Percentiles rank a stretch among this genome's conserved stretches.
Evolutionary conservation across 1,140 invertebrate genomes (phyloP).

Genomic region (Catajapyx aquilonaris): DNA sequence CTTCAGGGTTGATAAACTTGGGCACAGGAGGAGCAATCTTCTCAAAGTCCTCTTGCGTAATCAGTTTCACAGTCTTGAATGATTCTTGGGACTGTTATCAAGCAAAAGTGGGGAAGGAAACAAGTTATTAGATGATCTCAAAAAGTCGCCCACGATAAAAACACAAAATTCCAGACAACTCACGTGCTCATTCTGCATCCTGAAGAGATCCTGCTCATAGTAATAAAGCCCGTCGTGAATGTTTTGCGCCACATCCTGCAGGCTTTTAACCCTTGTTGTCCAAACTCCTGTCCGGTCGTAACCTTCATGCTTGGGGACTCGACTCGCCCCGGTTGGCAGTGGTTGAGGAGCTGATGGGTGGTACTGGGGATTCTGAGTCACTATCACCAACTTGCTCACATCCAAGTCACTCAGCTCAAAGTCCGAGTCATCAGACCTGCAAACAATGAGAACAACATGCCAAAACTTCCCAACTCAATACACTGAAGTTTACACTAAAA

Average conservation of each 20-base stretch:
- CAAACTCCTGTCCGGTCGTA: constrained; percentile 72
- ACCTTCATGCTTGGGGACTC: constrained; percentile 59
- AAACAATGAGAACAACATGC: too few species aligned
- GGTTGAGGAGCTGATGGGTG: constrained; percentile 13
- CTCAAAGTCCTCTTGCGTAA: constrained; percentile 69
- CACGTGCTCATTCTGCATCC: constrained; percentile 1
- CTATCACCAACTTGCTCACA: constrained; percentile 85
- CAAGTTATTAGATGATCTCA: too few species aligned
- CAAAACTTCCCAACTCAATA: too few species aligned
- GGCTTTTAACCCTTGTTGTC: constrained; percentile 69
- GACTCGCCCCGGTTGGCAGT: too few species aligned
- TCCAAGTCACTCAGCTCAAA: constrained; percentile 78
- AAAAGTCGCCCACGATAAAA: too few species aligned
- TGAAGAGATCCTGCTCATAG: constrained; percentile 80
- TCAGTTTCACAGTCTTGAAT: constrained; percentile 79
- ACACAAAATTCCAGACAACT: too few species aligned
- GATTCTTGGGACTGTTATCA: too few species aligned
- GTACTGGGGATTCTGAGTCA: constrained; percentile 52
- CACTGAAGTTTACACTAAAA: too few species aligned
- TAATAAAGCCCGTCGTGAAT: constrained; percentile 89
- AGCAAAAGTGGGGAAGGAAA: too few species aligned
- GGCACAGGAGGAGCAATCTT: constrained; percentile 43
- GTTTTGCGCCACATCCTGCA: constrained; percentile 73
- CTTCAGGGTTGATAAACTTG: constrained; percentile 37
- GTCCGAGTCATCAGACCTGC: constrained; percentile 50